These are phyloP conservation scores for Forbesichthys papilliferus DNA, from an alignment of 2,113 vertebrate genomes.

Conservation along the genomic window DNA sequence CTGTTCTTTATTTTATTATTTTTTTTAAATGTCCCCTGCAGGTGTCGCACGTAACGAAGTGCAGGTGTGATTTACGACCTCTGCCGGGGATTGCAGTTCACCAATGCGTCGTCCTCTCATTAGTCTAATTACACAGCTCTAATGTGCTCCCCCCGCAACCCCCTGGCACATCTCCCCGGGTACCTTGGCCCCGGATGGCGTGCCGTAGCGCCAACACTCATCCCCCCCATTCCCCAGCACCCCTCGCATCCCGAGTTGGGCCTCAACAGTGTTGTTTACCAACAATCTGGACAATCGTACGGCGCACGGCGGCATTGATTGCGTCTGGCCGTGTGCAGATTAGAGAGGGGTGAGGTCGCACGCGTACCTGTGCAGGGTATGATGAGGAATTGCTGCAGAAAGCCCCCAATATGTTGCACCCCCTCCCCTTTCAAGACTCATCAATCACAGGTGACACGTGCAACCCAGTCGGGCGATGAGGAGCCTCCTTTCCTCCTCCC, in stretches of 20 bases:
- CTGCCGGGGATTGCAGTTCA: constrained; percentile 28
- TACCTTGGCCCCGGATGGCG: constrained; percentile 23
- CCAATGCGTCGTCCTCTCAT: constrained; percentile 47
- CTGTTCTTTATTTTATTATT: not conserved
- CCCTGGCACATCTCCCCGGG: constrained; percentile 27
- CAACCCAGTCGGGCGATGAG: constrained; percentile 33
- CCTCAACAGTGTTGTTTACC: not conserved
- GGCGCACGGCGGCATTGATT: constrained; percentile 4
- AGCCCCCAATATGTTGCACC: not conserved
- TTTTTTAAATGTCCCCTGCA: not conserved
- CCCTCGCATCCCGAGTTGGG: not conserved
- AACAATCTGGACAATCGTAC: not conserved
- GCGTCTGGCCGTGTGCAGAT: constrained; percentile 17
- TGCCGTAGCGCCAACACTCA: constrained; percentile 25
- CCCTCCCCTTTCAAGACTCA: constrained; percentile 29
- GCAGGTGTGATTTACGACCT: constrained; percentile 52
- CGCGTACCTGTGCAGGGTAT: too few relatives aligned
- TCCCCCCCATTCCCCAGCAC: not conserved
- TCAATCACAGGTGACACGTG: constrained; percentile 50
- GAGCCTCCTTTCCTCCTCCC: constrained; percentile 7
- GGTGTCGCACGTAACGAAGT: not conserved
- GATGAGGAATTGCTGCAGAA: too few relatives aligned
- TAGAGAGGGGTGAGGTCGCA: not conserved
- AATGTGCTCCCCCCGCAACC: constrained; percentile 36
- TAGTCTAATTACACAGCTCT: constrained; percentile 64